Base-by-base conservation (phyloP, 2,797 vertebrate species). In the Hydrolagus colliei region DNA sequence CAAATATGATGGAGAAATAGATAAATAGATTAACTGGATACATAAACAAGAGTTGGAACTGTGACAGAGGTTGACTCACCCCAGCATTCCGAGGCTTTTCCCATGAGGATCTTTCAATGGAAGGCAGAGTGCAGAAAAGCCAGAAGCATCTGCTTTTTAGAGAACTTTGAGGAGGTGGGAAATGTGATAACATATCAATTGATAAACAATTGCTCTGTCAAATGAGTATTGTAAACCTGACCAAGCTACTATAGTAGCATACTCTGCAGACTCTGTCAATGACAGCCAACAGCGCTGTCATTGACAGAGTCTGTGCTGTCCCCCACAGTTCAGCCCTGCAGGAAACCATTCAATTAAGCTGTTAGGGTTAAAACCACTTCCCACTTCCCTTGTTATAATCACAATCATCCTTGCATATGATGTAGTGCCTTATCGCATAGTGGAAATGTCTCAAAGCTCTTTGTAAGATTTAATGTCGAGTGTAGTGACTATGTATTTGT, bases 1-100 rank as follows among this genome's bases (percentile, higher is more conserved):
- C 20, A 80, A 80, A 52, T 62, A 32, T 80, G 78, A 80, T 80
- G 63, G 77, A 63, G 59, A 80, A 80, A 32, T 10, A 63, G 62
- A 35, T 67, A 67, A 32, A 65, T 79, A 80, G 65, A 80, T 65
- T 65, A 80, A 65, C 27, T 80, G 78, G 6, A 67, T 65, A 80
- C 65, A 63, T 80, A 80, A 79, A 77, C 52, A 9, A 77, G 20
- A 79, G 32, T 27, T 79, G 76, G 61, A 13, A 18, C 4, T 2
- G 9, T 61, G 76, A 79, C n/a, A 63, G 61, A 61, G n/a, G 11
- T 63, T 63, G 76, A 59, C 76, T 79, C n/a, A 79, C 52, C n/a
- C 59, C 61, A 79, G 12, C 76, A 79, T 27, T 63, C 61, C 61
- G 20, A 20, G 6, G 20, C 61, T 9, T 79, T 61, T 63, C 76